phyloP scores from a whole-genome alignment of 2,113 vertebrate species.

The Rhea americana region DNA sequence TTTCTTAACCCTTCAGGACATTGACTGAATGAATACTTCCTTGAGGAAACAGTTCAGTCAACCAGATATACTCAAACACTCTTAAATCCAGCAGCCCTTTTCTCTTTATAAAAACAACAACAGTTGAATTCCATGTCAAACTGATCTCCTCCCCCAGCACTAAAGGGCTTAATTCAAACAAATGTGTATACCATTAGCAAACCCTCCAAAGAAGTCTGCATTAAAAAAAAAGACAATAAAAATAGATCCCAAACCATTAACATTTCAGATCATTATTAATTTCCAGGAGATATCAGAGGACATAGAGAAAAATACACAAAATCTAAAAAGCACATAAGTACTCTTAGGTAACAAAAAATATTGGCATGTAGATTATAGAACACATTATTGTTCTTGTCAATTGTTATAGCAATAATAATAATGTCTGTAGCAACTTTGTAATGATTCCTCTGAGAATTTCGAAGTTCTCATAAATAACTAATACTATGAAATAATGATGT shows the following conservation, averaged over 20 bases:
- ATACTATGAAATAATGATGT: neutral
- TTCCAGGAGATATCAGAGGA: neutral
- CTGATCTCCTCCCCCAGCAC: constrained; percentile 21
- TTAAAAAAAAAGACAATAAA: neutral
- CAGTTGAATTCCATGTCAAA: constrained; percentile 47
- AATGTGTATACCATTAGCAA: neutral
- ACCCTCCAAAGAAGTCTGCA: neutral
- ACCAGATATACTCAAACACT: constrained; percentile 58
- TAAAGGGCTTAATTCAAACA: constrained; percentile 30
- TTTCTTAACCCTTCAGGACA: constrained; percentile 83
- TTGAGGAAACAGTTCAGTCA: constrained; percentile 73
- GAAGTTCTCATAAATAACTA: neutral
- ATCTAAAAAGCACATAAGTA: neutral
- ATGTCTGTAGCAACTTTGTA: neutral
- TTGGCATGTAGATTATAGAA: neutral
- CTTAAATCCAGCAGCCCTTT: constrained; percentile 44
- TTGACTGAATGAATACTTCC: constrained; percentile 79
- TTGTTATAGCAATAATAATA: neutral
- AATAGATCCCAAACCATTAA: neutral
- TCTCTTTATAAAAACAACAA: constrained; percentile 34
- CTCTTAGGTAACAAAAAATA: constrained; percentile 26
- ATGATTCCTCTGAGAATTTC: neutral
- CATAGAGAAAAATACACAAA: neutral
- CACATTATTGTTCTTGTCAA: neutral
- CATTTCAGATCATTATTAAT: neutral